phyloP scores from a whole-genome alignment of 2,797 vertebrate species.

The Eutrigla gurnardus region DNA sequence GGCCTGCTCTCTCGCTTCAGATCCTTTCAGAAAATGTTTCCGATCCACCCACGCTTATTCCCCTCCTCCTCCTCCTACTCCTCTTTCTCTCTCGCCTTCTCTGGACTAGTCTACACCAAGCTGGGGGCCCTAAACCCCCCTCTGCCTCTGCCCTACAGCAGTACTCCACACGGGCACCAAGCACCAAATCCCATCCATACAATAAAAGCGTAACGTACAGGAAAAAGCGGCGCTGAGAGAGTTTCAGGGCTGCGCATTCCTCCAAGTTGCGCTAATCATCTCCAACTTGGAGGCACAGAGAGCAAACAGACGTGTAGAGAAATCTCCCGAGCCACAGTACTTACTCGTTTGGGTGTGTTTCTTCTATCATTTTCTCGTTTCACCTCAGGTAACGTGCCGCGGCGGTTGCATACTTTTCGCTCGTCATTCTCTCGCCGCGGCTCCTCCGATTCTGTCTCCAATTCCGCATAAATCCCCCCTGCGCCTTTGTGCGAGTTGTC shows the following conservation, averaged over 20 bases:
- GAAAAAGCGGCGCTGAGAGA: too few relatives aligned
- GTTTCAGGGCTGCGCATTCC: conserved; percentile 59
- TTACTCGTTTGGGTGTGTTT: conserved; percentile 89
- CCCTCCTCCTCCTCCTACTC: conserved; percentile 60
- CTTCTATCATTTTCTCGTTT: conserved; percentile 88
- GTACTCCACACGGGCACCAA: conserved; percentile 47
- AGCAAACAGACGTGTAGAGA: background rate
- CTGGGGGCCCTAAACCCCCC: conserved; percentile 56
- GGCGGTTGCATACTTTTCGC: conserved; percentile 79
- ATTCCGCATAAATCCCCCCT: conserved; percentile 78
- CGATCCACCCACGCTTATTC: conserved; percentile 81
- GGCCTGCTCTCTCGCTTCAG: conserved; percentile 71
- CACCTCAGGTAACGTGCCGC: conserved; percentile 82
- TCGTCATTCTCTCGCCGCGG: conserved; percentile 79
- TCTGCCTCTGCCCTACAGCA: conserved; percentile 54
- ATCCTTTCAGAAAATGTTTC: conserved; percentile 84
- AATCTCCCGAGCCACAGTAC: conserved; percentile 55
- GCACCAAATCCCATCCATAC: conserved; percentile 12
- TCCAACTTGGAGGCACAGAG: conserved; percentile 62
- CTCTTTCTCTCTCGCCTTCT: conserved; percentile 53
- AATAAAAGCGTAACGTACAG: too few relatives aligned
- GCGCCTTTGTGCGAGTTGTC: conserved; percentile 75
- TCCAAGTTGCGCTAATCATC: conserved; percentile 65
- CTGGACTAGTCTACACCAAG: conserved; percentile 51
- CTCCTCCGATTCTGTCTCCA: conserved; percentile 62